Base-by-base conservation (phyloP, 2,113 vertebrate genomes). In the Zosterops pallidus region DNA sequence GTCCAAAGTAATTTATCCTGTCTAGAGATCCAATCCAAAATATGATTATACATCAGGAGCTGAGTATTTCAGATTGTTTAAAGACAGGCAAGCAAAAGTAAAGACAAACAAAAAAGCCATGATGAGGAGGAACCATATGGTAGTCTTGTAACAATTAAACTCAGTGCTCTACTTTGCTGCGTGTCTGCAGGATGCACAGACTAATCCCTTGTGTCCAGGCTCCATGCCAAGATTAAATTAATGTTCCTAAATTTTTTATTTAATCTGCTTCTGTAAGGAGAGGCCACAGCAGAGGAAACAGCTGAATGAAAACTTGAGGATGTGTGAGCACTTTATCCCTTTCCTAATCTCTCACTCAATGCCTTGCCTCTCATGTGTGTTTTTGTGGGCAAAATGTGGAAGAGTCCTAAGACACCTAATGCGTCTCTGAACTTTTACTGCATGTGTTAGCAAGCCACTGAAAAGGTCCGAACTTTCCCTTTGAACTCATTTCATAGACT, bases 181-280 rank as follows among this genome's bases (percentile, higher is more conserved):
- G 1, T 39, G 46, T 92, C 87, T 95, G 81, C 75, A 92, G 85
- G 86, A 95, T 93, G 64, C 57, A 68, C 68, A 88, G 89, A 96
- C 94, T 90, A 97, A 93, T 84, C 65, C 44, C 71, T 47, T 74
- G 65, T 65, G 47, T 65, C 80, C 42, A 94, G 96, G 78, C 87
- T 80, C 42, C 49, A 29, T 75, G 88, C 95, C 93, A 96, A 92
- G 65, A 79, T 53, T 82, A 82, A 96, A 90, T 96, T 88, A 89
- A 83, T 91, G 68, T 92, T 93, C 88, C 88, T 88, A 84, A 65
- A 53, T 50, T 78, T 93, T 96, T 90, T 80, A 81, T 91, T 94
- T 96, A 85, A 95, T 91, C 84, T 83, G 29, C 55, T 91, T 90
- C 69, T 86, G 55, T 85, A 70, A 77, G 88, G 83, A 74, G 75